Evolutionary conservation across 2,888 invertebrate species (phyloP), one percentile per base, ranked within the genome.

Genomic region (Polydrusus tereticollis): DNA sequence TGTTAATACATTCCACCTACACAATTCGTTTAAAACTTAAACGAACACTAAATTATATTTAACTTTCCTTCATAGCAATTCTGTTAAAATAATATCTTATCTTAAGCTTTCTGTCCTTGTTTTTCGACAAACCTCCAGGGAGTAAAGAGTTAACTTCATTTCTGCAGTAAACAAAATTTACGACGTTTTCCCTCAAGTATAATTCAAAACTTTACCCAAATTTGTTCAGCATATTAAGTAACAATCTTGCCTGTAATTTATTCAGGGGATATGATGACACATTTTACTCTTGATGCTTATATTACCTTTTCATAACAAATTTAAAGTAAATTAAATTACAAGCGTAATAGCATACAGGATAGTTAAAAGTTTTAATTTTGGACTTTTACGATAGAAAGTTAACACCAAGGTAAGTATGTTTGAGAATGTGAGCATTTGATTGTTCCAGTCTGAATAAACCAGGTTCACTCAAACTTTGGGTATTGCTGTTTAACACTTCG

Each of bases 141-240:
- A 52, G 20, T 45, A 58, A 69, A 69, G 73, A 65, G 73, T 60
- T 69, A 59, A 60, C 69, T 62, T 69, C 52, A 52, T 73, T 73
- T 69, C 73, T 52, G 50, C 43, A 64, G 65, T 59, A 69, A 73
- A 73, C 69, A 73, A 69, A 73, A 73, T 73, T 73, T 69, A 69
- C 65, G 69, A 59, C 45, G 38, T 63, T 70, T 33, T 74, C 74
- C 71, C 74, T 64, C 47, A 58, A 64, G 74, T 63, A 55, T 67
- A 52, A 68, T 74, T 67, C 67, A 58, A 70, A 74, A 74, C 67
- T 71, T 74, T 68, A 38, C 43, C 68, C 52, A 70, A 74, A 74
- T 70, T 68, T 71, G 67, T 71, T 74, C 67, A 74, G 74, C 74
- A 74, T 74, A 74, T 74, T 71, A 74, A 74, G 74, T 71, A 74